Conservation (phyloP, 2,888 invertebrate species). For the Idaea straminata region DNA sequence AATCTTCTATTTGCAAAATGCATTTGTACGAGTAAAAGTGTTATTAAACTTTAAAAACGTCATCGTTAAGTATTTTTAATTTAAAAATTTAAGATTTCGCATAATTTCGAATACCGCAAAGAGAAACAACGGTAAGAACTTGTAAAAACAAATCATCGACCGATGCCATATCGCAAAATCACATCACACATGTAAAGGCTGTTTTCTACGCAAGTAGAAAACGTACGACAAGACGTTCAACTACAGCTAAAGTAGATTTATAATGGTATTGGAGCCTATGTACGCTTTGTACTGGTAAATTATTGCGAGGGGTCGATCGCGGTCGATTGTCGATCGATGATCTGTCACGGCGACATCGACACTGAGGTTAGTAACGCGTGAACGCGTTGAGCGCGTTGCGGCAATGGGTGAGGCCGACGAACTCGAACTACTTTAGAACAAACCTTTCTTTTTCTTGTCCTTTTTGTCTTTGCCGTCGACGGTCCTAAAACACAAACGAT, state of each 20-base stretch:
- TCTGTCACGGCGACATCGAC: constrained; percentile 28
- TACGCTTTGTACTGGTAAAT: constrained; percentile 37
- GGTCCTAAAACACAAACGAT: constrained; percentile 79
- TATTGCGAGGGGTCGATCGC: constrained; percentile 21
- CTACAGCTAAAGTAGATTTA: constrained; percentile 17
- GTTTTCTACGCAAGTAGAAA: constrained; percentile 17
- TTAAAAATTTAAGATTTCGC: constrained; percentile 9
- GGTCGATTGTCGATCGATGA: constrained; percentile 34
- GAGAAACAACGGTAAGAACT: constrained; percentile 26
- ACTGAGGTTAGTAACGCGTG: constrained; percentile 5
- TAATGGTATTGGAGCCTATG: constrained; percentile 26
- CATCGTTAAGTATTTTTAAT: constrained; percentile 13
- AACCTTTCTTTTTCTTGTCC: constrained; percentile 94
- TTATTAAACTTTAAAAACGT: constrained; percentile 14
- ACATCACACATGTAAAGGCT: constrained; percentile 16
- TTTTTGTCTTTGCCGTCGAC: constrained; percentile 94
- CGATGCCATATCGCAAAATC: constrained; percentile 20
- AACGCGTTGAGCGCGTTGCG: constrained; percentile 63
- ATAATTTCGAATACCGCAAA: constrained; percentile 21
- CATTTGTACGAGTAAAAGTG: constrained; percentile 23
- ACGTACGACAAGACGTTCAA: constrained; percentile 23
- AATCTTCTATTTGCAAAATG: constrained; percentile 22
- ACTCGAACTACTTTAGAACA: constrained; percentile 83
- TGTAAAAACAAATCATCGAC: constrained; percentile 31
- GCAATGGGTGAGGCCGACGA: constrained; percentile 67